Conservation (phyloP, 2,888 invertebrate genomes). For the Megaustenia siamemsis region DNA sequence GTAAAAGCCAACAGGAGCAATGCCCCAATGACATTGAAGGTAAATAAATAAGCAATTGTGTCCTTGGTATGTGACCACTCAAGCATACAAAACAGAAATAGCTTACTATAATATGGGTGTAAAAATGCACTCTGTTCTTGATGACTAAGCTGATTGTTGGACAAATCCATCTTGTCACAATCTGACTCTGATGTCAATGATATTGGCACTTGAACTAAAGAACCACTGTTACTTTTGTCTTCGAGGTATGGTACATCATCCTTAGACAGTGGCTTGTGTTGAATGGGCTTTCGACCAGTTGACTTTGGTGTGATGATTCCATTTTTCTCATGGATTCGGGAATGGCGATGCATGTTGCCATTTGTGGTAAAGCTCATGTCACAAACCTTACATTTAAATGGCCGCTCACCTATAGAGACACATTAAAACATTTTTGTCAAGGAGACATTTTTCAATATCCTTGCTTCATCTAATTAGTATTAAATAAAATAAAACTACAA, state of each 20-base stretch:
- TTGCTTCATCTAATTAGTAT: too few relatives aligned
- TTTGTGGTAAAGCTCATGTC: constrained; percentile 91
- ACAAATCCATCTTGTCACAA: constrained; percentile 9
- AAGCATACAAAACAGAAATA: not conserved
- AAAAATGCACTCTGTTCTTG: constrained; percentile 5
- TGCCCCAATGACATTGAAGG: too few relatives aligned
- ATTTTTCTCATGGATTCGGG: constrained; percentile 84
- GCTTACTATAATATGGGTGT: constrained; percentile 44
- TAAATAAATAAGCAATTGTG: too few relatives aligned
- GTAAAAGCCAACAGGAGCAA: too few relatives aligned
- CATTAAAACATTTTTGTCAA: too few relatives aligned
- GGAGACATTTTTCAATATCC: too few relatives aligned
- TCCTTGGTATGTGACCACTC: too few relatives aligned
- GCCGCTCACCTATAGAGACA: constrained; percentile 84
- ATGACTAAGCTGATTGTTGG: not conserved
- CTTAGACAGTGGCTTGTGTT: constrained; percentile 21
- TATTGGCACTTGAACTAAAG: not conserved
- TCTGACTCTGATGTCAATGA: constrained; percentile 15
- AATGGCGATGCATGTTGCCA: constrained; percentile 91
- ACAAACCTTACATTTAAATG: constrained; percentile 89
- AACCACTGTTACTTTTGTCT: constrained; percentile 7
- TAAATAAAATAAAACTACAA: too few relatives aligned
- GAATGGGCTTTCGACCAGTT: constrained; percentile 19
- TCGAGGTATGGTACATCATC: not conserved
- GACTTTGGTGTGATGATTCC: constrained; percentile 18